Evolutionary conservation across 2,888 invertebrate genomes (phyloP).

Genomic region (Mythimna albipuncta): DNA sequence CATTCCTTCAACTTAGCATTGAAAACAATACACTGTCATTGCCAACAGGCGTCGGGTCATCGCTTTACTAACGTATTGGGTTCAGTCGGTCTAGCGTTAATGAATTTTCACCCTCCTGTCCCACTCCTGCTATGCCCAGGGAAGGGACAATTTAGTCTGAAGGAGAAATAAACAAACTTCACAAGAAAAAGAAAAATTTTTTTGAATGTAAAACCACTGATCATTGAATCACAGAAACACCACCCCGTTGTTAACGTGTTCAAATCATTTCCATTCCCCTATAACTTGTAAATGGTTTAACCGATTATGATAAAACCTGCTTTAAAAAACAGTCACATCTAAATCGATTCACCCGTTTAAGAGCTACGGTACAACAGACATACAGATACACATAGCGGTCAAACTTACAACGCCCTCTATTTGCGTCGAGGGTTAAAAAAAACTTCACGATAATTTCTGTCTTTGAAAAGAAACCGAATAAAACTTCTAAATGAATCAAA

Average conservation of each 20-base stretch:
- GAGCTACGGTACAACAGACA: too few relatives aligned
- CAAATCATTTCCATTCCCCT: too few relatives aligned
- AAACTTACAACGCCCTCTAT: too few relatives aligned
- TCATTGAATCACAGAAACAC: not conserved
- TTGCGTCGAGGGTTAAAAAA: not conserved
- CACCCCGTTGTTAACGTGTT: too few relatives aligned
- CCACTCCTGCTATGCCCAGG: not conserved
- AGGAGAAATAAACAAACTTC: not conserved
- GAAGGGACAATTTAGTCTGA: not conserved
- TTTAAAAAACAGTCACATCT: too few relatives aligned
- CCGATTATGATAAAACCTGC: too few relatives aligned
- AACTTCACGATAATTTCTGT: not conserved
- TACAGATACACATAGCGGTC: too few relatives aligned
- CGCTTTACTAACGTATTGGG: constrained; percentile 7
- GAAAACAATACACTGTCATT: constrained; percentile 57
- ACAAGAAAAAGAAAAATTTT: not conserved
- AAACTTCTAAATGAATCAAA: not conserved
- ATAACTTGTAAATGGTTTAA: too few relatives aligned
- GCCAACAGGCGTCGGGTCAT: constrained; percentile 43
- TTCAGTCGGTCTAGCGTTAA: not conserved
- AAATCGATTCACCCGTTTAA: too few relatives aligned
- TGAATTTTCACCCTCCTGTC: not conserved
- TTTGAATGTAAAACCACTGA: not conserved
- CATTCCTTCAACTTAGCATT: constrained; percentile 51
- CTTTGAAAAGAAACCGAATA: constrained; percentile 6